A percentile compares a stretch with the other conserved stretches of the same genome.
phyloP scores from a whole-genome alignment of 2,888 invertebrate genomes.

The Bugula neritina region DNA sequence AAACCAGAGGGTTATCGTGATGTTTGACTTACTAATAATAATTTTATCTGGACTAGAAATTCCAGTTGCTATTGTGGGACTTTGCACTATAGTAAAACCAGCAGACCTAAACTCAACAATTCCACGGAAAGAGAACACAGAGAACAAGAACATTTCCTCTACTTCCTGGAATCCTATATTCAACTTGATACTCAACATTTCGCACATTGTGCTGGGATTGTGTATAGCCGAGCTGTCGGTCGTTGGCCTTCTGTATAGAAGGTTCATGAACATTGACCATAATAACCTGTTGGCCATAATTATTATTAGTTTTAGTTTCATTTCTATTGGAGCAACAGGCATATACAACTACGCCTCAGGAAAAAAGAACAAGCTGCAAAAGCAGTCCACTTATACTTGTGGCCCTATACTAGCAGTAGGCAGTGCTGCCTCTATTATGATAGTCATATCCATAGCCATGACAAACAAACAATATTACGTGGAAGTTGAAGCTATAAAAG shows the following conservation, averaged over 20 bases:
- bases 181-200: background rate
- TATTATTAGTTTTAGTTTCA: constrained; percentile 6
- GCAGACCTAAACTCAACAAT: background rate
- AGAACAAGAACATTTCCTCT: background rate
- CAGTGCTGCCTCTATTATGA: background rate
- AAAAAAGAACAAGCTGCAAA: background rate
- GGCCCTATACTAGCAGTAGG: constrained; percentile 9
- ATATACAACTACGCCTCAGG: constrained; percentile 1
- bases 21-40: constrained; percentile 1
- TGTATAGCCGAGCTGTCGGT: constrained; percentile 9
- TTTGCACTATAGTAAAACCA: background rate
- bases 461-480: constrained; percentile 9
- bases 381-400: background rate
- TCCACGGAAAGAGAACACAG: background rate
- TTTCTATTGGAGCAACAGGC: background rate
- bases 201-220: constrained; percentile 15
- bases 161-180: background rate
- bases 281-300: constrained; percentile 2
- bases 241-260: constrained; percentile 16
- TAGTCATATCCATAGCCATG: background rate
- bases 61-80: background rate
- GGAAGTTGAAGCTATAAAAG: background rate
- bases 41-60: constrained; percentile 1
- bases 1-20: background rate
- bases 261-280: constrained; percentile 11